These are phyloP conservation scores for Prenolepis imparis DNA, from an alignment of 2,888 invertebrate genomes.

Conservation along the genomic window DNA sequence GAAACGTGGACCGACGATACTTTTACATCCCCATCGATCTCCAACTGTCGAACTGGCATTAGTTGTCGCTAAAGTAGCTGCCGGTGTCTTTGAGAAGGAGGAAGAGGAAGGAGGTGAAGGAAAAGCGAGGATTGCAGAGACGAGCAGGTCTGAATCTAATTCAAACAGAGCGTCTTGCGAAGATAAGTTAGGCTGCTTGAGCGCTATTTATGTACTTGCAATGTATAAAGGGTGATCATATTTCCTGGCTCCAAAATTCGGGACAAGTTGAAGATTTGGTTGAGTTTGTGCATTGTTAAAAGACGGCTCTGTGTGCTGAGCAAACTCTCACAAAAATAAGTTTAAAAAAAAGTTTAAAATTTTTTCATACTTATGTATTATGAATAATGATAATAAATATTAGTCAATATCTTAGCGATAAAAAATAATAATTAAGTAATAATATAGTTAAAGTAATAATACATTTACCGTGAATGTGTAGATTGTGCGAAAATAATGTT, in stretches of 20 bases:
- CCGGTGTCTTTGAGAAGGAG: conserved; percentile 59
- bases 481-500: background rate
- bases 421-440: background rate
- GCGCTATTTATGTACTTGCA: conserved; percentile 24
- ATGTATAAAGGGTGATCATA: background rate
- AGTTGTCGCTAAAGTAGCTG: conserved; percentile 67
- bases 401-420: background rate
- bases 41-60: conserved; percentile 75
- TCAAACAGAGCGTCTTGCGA: conserved; percentile 39
- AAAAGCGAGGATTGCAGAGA: conserved; percentile 21
- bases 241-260: conserved; percentile 9
- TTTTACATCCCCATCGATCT: conserved; percentile 76
- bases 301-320: background rate
- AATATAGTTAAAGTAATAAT: too few relatives aligned
- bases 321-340: background rate
- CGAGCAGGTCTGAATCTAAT: conserved; percentile 48
- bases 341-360: background rate
- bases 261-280: background rate
- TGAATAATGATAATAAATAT: background rate
- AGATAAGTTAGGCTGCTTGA: conserved; percentile 34
- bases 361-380: background rate
- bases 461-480: background rate
- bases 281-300: background rate
- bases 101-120: background rate
- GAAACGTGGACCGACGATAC: conserved; percentile 65